Percentiles rank a stretch among this genome's conserved stretches.
These are phyloP conservation scores for Nemapogon koenigi DNA, from an alignment of 2,888 invertebrate genomes.

Conservation along the genomic window DNA sequence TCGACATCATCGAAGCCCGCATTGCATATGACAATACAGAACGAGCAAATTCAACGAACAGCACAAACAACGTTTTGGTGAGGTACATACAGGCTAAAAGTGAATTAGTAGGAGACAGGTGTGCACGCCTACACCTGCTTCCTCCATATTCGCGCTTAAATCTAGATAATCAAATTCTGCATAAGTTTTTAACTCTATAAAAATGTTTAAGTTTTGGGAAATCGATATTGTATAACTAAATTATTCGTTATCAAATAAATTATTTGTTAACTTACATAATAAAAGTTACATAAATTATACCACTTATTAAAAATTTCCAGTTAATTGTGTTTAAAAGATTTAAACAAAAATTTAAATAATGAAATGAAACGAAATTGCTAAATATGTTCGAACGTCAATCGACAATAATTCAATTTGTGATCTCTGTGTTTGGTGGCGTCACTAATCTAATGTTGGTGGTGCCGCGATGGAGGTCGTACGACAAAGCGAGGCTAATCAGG, in stretches of 20 bases:
- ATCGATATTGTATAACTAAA: too few relatives aligned
- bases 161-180: constrained; percentile 9
- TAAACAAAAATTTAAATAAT: too few relatives aligned
- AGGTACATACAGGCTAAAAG: constrained; percentile 22
- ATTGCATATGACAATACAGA: constrained; percentile 8
- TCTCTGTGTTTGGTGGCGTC: constrained; percentile 3
- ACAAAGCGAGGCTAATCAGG: constrained; percentile 56
- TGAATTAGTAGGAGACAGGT: constrained; percentile 29
- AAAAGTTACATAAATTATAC: too few relatives aligned
- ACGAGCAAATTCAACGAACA: constrained; percentile 7
- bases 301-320: too few relatives aligned
- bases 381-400: too few relatives aligned
- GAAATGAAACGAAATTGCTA: too few relatives aligned
- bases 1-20: constrained; percentile 2
- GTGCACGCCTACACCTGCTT: constrained; percentile 6
- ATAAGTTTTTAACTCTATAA: too few relatives aligned
- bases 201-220: too few relatives aligned
- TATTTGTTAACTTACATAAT: too few relatives aligned
- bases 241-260: too few relatives aligned
- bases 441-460: constrained; percentile 1
- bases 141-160: neutral
- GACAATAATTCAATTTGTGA: constrained; percentile 5
- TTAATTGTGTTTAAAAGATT: too few relatives aligned
- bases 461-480: constrained; percentile 19
- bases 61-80: constrained; percentile 5